Evolutionary conservation across 1,140 invertebrate genomes (phyloP).

Genomic region (Pogonomyrmex californicus): DNA sequence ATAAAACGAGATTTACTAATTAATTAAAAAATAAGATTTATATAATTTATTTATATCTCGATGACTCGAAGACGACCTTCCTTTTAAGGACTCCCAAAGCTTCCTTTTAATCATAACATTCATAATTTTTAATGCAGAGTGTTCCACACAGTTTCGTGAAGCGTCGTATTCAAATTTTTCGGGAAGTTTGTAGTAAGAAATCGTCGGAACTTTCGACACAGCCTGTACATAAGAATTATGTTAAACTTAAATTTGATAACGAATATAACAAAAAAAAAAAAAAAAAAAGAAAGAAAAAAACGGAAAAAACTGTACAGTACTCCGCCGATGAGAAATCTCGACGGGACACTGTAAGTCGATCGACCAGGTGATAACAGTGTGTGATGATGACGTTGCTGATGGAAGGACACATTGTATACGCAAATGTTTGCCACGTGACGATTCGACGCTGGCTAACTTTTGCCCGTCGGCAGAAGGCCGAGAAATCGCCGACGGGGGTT

Average conservation of each 20-base stretch:
- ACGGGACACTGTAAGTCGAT: slow-evolving; percentile 14
- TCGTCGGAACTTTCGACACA: slow-evolving; percentile 1
- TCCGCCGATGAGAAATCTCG: slow-evolving; percentile 20
- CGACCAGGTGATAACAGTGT: slow-evolving; percentile 10
- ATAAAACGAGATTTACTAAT: neutral
- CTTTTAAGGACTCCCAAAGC: neutral
- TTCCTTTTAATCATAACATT: neutral
- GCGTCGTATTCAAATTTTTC: neutral
- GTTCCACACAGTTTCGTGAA: neutral
- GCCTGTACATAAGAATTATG: slow-evolving; percentile 8
- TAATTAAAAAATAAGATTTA: neutral
- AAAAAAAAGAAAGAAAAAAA: too few relatives aligned
- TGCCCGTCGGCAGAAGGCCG: neutral
- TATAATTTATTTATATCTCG: slow-evolving; percentile 7
- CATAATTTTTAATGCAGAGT: neutral
- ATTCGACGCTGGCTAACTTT: slow-evolving; percentile 19
- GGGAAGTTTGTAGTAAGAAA: neutral
- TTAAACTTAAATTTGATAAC: slow-evolving; percentile 18
- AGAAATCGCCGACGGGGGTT: neutral
- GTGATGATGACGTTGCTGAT: slow-evolving; percentile 15
- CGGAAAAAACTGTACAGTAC: neutral
- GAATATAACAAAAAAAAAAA: neutral
- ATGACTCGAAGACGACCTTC: neutral
- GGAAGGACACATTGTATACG: slow-evolving; percentile 36
- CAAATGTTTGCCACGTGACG: slow-evolving; percentile 41